Percentiles rank a stretch among this genome's conserved stretches.
phyloP scores from a whole-genome alignment of 2,888 invertebrate genomes.

The Lasioglossum villosulum region DNA sequence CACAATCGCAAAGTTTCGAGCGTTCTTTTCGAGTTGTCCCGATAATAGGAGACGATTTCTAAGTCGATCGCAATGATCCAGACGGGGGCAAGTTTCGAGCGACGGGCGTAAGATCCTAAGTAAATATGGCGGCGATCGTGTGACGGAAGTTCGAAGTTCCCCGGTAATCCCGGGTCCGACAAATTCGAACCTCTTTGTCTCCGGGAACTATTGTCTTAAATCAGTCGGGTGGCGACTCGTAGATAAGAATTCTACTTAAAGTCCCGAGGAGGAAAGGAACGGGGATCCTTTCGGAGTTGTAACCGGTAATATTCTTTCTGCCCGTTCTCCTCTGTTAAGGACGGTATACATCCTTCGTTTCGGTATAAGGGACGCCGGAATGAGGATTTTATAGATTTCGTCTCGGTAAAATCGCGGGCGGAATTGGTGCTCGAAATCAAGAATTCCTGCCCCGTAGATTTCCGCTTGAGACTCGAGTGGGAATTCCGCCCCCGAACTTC shows the following conservation, averaged over 20 bases:
- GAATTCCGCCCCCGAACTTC: slow-evolving; percentile 11
- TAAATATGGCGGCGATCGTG: slow-evolving; percentile 3
- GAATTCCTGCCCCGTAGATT: slow-evolving; percentile 27
- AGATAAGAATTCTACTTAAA: slow-evolving; percentile 45
- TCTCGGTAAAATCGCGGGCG: slow-evolving; percentile 29
- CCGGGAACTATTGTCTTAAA: slow-evolving; percentile 26
- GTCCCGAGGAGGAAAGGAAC: neutral
- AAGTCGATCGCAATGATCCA: neutral
- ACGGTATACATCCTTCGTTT: slow-evolving; percentile 12
- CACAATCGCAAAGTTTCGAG: neutral
- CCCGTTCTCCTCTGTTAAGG: neutral
- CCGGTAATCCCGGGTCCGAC: slow-evolving; percentile 7
- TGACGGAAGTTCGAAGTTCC: slow-evolving; percentile 3
- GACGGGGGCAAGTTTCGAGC: neutral
- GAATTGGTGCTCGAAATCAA: slow-evolving; percentile 39
- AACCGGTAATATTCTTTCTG: slow-evolving; percentile 40
- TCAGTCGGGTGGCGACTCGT: slow-evolving; percentile 14
- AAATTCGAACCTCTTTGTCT: neutral
- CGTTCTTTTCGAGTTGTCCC: neutral
- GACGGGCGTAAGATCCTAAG: neutral
- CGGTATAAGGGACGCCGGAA: slow-evolving; percentile 17
- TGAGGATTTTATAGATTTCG: slow-evolving; percentile 36
- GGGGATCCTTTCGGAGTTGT: slow-evolving; percentile 17
- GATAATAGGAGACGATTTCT: neutral
- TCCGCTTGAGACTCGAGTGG: slow-evolving; percentile 17